Conservation (phyloP, 1,140 invertebrate genomes). For the Drosophila mayri region DNA sequence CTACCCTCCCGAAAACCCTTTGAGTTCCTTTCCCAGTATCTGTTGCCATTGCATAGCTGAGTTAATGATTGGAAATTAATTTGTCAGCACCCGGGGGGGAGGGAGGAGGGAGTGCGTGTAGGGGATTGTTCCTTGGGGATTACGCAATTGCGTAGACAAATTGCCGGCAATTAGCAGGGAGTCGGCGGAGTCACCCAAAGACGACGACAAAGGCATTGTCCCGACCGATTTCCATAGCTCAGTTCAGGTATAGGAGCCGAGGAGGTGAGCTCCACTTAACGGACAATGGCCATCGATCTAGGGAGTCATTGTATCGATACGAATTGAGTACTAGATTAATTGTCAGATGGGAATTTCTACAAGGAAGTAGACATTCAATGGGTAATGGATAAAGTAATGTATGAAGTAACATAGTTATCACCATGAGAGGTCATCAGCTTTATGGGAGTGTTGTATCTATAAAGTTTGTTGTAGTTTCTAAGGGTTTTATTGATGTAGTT, state of each 20-base stretch:
- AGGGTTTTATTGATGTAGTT: not conserved
- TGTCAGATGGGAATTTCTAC: conserved; percentile 12
- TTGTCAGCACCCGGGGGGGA: conserved; percentile 47
- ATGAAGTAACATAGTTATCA: conserved; percentile 28
- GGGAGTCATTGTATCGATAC: conserved; percentile 32
- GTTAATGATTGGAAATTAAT: conserved; percentile 82
- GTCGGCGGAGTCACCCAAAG: conserved; percentile 4
- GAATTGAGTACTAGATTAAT: conserved; percentile 39
- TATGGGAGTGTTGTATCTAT: not conserved
- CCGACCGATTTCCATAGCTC: conserved; percentile 26
- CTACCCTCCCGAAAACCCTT: conserved; percentile 27
- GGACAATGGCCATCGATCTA: conserved; percentile 48
- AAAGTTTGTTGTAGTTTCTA: not conserved
- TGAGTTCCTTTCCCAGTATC: conserved; percentile 26
- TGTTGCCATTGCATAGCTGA: conserved; percentile 54
- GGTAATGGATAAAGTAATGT: conserved; percentile 11
- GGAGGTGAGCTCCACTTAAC: conserved; percentile 13
- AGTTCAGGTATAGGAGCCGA: not conserved
- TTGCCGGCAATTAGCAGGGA: conserved; percentile 68
- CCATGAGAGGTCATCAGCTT: conserved; percentile 12
- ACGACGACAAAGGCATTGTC: conserved; percentile 39
- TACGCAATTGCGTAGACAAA: conserved; percentile 67
- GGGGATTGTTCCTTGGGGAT: conserved; percentile 33
- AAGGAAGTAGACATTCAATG: not conserved
- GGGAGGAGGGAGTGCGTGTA: not conserved